Evolutionary conservation across 2,888 invertebrate genomes (phyloP), one percentile per base, ranked within the genome.

Genomic region (Toxonevra muliebris): DNA sequence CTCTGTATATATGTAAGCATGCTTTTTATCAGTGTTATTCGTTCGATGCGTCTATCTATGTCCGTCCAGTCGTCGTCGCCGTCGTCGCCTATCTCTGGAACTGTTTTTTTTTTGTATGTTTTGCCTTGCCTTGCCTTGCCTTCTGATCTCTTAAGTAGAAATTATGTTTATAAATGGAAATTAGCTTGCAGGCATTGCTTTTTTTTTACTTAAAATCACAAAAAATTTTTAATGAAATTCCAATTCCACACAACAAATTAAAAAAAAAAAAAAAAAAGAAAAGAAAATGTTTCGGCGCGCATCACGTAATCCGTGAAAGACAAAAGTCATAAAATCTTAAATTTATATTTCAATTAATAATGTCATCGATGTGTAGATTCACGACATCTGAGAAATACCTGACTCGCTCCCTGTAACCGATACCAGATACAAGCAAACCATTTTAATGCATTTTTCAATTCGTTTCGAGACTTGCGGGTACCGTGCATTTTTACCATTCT

Each of bases 301-400:
- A 78, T 75, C 82, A 81, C 79, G 81, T 78, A 81, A 73, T 74
- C 69, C 69, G 65, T 69, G 45, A 57, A 67, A 67, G 69, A 70
- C 71, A 73, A 68, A 70, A 67, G 59, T 69, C 73, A 79, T 83
- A 82, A 83, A 83, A 80, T 76, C 72, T 76, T 61, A 72, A 82
- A 83, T 83, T 82, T 82, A 82, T 82, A 83, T 79, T 82, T 83
- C 79, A 83, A 82, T 83, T 82, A 82, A 81, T 82, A 83, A 77
- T 73, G 80, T 76, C 78, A 78, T 73, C 73, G 72, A 67, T 67
- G 43, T 42, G 48, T 68, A 64, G 57, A 71, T 55, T 58, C 64
- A 65, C 50, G 68, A 72, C 61, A 65, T 59, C 67, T 69, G 45
- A 40, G 11, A n/a, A 41, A 50, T 66, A 30, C 61, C 57, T 66